A percentile compares a stretch with the other conserved stretches of the same genome.
Conservation (phyloP, 1,140 invertebrate genomes). For the Physella acuta region DNA sequence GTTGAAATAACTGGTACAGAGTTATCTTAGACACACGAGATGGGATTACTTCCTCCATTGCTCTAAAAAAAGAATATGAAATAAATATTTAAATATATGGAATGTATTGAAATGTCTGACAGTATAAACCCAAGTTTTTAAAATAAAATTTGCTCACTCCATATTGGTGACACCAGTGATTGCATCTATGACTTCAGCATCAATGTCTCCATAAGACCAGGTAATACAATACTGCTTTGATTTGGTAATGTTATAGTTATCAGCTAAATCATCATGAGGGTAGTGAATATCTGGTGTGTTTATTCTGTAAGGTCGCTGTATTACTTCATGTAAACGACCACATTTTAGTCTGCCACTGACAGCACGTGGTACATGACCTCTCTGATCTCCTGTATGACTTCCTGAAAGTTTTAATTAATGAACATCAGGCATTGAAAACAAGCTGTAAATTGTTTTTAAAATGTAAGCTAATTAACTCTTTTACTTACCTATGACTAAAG, state of each 20-base stretch:
- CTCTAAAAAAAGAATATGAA: slow-evolving; percentile 32
- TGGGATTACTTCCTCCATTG: slow-evolving; percentile 44
- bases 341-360: slow-evolving; percentile 60
- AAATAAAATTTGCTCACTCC: slow-evolving; percentile 35
- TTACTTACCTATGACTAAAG: slow-evolving; percentile 53
- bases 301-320: slow-evolving; percentile 60
- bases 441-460: no score
- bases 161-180: slow-evolving; percentile 50
- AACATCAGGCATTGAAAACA: no score
- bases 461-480: background rate
- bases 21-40: slow-evolving; percentile 56
- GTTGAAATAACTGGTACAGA: slow-evolving; percentile 53
- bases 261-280: slow-evolving; percentile 51
- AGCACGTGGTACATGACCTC: slow-evolving; percentile 60
- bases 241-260: slow-evolving; percentile 35
- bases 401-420: no score
- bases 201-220: slow-evolving; percentile 56
- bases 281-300: slow-evolving; percentile 57
- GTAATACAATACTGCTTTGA: slow-evolving; percentile 55
- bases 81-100: background rate
- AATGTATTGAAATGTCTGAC: background rate
- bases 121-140: background rate
- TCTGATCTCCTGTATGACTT: slow-evolving; percentile 35
- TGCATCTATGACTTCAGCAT: slow-evolving; percentile 58
- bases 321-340: slow-evolving; percentile 47